Conservation (phyloP, 2,113 vertebrate genomes). For the Rhynchomys soricoides region DNA sequence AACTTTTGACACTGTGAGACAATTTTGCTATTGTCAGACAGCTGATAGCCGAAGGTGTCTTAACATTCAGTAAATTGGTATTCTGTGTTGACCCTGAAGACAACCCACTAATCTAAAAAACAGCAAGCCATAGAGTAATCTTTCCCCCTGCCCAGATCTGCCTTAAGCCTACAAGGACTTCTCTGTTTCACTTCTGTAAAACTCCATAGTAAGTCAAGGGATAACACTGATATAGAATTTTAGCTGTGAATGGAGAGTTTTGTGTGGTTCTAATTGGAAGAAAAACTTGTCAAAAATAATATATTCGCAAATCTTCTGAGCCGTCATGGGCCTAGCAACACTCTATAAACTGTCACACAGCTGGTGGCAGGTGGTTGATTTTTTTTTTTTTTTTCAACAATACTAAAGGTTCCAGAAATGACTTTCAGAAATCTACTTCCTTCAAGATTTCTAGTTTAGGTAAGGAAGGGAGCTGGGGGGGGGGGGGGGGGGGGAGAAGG, state of each 20-base stretch:
- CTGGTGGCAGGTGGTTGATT: constrained; percentile 59
- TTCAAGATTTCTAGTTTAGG: constrained; percentile 65
- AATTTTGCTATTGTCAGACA: neutral
- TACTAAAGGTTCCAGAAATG: constrained; percentile 53
- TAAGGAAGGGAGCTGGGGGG: neutral
- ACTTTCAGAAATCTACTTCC: constrained; percentile 52
- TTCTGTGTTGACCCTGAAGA: neutral
- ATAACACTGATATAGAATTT: constrained; percentile 45
- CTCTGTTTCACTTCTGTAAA: constrained; percentile 49
- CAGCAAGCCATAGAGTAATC: neutral
- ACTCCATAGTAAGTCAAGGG: constrained; percentile 25
- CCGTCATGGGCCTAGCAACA: constrained; percentile 44
- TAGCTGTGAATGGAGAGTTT: constrained; percentile 26
- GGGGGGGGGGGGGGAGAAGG: neutral
- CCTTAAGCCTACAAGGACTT: neutral
- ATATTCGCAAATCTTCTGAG: constrained; percentile 61
- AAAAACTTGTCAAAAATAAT: constrained; percentile 69
- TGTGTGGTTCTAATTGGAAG: constrained; percentile 59
- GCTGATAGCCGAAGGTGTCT: constrained; percentile 60
- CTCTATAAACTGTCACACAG: constrained; percentile 65
- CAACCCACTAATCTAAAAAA: neutral
- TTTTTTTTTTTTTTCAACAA: constrained; percentile 58
- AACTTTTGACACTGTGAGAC: neutral
- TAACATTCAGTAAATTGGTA: constrained; percentile 38
- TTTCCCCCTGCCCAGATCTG: neutral